Evolutionary conservation across 64 coral and sea anemone genomes (phyloP).

Genomic region (Porites lutea): DNA sequence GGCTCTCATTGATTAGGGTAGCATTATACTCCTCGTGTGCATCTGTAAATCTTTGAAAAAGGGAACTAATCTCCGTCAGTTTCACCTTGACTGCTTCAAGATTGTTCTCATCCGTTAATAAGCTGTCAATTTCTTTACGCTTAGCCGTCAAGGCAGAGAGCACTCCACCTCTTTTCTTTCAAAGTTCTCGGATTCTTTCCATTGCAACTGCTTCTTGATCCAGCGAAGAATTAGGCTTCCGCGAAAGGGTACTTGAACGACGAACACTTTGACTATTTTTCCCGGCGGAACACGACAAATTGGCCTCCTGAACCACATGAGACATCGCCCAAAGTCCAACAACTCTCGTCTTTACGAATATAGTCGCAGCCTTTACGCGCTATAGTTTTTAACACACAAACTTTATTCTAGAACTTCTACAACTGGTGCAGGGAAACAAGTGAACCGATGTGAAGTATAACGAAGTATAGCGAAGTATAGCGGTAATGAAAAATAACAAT

Average conservation of each 20-base stretch:
- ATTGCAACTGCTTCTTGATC: slow-evolving; percentile 1
- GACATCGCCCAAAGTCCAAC: too few species aligned
- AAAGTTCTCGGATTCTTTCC: neutral
- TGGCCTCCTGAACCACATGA: too few species aligned
- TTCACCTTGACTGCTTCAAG: neutral
- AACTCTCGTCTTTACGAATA: too few species aligned
- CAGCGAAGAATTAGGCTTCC: neutral
- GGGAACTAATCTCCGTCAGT: neutral
- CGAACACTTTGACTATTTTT: too few species aligned
- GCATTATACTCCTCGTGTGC: neutral
- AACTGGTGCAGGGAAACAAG: too few species aligned
- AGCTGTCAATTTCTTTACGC: neutral
- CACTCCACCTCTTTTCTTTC: slow-evolving; percentile 22
- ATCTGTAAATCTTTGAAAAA: slow-evolving; percentile 3
- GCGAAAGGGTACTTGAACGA: neutral
- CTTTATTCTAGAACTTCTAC: too few species aligned
- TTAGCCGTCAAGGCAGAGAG: neutral
- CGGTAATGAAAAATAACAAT: too few species aligned
- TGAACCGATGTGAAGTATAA: too few species aligned
- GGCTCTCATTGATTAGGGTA: neutral
- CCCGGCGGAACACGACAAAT: too few species aligned
- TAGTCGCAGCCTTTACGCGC: too few species aligned
- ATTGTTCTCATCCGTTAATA: slow-evolving; percentile 10
- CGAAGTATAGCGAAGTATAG: too few species aligned
- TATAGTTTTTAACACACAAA: too few species aligned